Conservation (phyloP, 2,113 vertebrate species). For the Psephotus haematonotus region DNA sequence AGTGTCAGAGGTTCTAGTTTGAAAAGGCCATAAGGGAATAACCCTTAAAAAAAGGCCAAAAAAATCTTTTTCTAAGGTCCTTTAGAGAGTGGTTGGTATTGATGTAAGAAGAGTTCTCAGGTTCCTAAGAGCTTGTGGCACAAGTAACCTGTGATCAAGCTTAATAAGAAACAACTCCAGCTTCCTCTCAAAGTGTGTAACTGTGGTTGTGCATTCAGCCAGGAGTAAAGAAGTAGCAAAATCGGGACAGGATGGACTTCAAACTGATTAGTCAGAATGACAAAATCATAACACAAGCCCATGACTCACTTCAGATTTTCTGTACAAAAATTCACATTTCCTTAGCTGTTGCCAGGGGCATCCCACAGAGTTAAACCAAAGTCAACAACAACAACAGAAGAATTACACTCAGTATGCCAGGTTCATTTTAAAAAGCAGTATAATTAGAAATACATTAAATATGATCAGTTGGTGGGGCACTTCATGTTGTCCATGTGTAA, state of each 20-base stretch:
- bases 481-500: slow-evolving; percentile 3
- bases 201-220: neutral
- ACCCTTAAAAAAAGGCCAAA: neutral
- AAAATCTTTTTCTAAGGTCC: neutral
- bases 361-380: neutral
- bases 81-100: neutral
- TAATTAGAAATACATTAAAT: slow-evolving; percentile 55
- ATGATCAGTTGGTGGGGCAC: neutral
- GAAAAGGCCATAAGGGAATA: neutral
- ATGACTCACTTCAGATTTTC: neutral
- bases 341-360: neutral
- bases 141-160: neutral
- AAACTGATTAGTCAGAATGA: neutral
- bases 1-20: slow-evolving; percentile 15
- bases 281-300: neutral
- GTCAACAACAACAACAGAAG: neutral
- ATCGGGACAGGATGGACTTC: neutral
- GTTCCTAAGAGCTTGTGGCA: neutral
- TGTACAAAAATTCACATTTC: neutral
- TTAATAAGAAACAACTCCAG: neutral
- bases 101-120: neutral
- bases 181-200: neutral
- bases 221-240: neutral
- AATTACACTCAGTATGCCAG: neutral
- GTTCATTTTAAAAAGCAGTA: neutral